These are phyloP conservation scores for Panthera tigris DNA, from an alignment of 2,113 vertebrate genomes.

Conservation along the genomic window DNA sequence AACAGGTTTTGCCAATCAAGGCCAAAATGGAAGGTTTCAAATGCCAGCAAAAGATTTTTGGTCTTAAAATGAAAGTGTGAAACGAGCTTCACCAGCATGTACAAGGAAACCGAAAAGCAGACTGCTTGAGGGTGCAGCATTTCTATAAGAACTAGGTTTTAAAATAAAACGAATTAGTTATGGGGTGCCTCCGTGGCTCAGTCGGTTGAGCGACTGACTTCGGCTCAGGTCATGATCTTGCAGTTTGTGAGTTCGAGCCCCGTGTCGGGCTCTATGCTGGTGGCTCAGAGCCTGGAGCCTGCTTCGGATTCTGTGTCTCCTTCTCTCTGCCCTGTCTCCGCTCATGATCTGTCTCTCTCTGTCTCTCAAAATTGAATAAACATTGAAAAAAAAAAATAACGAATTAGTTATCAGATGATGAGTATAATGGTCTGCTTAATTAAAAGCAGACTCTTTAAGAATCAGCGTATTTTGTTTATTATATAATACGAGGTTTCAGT, in stretches of 20 bases:
- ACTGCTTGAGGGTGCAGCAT: neutral
- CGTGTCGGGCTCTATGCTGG: no score
- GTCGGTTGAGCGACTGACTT: no score
- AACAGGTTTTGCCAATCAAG: neutral
- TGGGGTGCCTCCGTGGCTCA: no score
- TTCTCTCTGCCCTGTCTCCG: no score
- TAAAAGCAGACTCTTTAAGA: neutral
- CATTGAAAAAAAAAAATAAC: neutral
- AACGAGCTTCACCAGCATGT: neutral
- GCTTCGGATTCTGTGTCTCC: no score
- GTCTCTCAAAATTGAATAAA: no score
- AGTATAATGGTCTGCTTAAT: neutral
- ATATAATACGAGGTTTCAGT: neutral
- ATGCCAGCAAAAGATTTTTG: neutral
- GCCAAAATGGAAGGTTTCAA: neutral
- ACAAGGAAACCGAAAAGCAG: neutral
- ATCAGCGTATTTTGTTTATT: neutral
- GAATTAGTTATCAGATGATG: neutral
- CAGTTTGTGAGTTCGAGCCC: no score
- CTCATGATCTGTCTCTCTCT: no score
- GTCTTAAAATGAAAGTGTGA: neutral
- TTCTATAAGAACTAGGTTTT: conserved; percentile 16
- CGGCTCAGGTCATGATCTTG: no score
- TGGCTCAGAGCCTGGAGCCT: no score
- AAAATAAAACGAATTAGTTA: neutral